Evolutionary conservation across 2,888 invertebrate genomes (phyloP).

Genomic region (Troides aeacus): DNA sequence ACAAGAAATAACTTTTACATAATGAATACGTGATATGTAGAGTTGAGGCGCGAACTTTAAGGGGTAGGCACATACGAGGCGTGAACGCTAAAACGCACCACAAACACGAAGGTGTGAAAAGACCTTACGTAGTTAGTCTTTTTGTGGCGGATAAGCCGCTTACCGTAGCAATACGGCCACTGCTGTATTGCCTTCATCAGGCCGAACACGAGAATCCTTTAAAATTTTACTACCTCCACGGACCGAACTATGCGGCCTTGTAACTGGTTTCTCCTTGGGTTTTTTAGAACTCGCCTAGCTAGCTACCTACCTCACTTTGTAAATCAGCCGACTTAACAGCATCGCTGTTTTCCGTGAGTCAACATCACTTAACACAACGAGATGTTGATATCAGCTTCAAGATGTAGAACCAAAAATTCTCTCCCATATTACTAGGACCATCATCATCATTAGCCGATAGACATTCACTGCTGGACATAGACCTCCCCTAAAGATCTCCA

Average conservation of each 20-base stretch:
- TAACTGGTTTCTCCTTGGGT: no score
- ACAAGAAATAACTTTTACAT: slow-evolving; percentile 54
- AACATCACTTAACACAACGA: no score
- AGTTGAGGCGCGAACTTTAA: slow-evolving; percentile 68
- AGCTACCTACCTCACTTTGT: no score
- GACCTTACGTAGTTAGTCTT: slow-evolving; percentile 58
- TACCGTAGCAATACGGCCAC: slow-evolving; percentile 53
- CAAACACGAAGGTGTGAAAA: slow-evolving; percentile 80
- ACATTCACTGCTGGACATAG: no score
- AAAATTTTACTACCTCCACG: background rate
- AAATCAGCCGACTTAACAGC: no score
- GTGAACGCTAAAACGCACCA: slow-evolving; percentile 70
- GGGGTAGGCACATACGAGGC: slow-evolving; percentile 73
- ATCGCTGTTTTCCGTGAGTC: no score
- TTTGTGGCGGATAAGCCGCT: slow-evolving; percentile 72
- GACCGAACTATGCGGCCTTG: background rate
- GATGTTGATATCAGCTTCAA: no score
- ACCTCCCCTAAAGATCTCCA: no score
- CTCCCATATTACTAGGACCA: no score
- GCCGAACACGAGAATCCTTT: background rate
- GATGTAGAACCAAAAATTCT: no score
- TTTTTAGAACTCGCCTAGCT: no score
- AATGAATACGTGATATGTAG: slow-evolving; percentile 67
- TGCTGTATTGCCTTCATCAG: slow-evolving; percentile 19
- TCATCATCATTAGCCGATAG: no score